A percentile compares a stretch with the other conserved stretches of the same genome.
phyloP scores from a whole-genome alignment of 2,888 invertebrate genomes.

The Scaptodrosophila latifasciaeformis region DNA sequence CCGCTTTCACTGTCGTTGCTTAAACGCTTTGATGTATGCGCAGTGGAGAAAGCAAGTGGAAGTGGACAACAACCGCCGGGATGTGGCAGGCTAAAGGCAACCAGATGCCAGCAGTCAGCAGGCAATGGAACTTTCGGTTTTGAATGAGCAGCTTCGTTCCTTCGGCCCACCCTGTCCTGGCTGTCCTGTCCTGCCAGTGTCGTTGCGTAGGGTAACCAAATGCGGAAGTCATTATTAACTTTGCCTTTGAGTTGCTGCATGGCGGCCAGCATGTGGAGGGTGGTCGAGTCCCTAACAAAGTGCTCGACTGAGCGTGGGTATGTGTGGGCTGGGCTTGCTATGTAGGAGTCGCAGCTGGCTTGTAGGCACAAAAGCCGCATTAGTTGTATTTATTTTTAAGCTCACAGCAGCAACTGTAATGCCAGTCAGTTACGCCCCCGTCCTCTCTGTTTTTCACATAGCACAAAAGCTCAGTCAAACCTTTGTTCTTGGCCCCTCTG shows the following conservation, averaged over 20 bases:
- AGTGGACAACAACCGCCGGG: slow-evolving; percentile 28
- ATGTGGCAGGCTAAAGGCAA: not conserved
- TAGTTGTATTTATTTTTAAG: slow-evolving; percentile 69
- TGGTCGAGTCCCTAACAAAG: too few species aligned
- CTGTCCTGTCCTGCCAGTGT: slow-evolving; percentile 10
- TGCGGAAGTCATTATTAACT: slow-evolving; percentile 67
- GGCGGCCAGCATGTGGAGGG: not conserved
- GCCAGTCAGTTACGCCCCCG: slow-evolving; percentile 21
- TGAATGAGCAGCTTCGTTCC: slow-evolving; percentile 23
- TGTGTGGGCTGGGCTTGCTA: too few species aligned
- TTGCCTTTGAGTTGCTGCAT: slow-evolving; percentile 46
- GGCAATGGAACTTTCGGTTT: slow-evolving; percentile 23
- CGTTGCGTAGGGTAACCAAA: slow-evolving; percentile 63
- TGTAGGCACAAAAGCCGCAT: slow-evolving; percentile 68
- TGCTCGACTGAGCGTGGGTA: slow-evolving; percentile 1
- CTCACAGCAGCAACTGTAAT: slow-evolving; percentile 53
- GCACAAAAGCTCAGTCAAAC: too few species aligned
- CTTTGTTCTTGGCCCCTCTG: not conserved
- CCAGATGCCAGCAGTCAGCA: not conserved
- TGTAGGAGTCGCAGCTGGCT: slow-evolving; percentile 55
- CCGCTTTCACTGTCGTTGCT: slow-evolving; percentile 25
- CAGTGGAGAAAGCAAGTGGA: slow-evolving; percentile 51
- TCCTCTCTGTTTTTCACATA: not conserved
- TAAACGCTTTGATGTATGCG: slow-evolving; percentile 64
- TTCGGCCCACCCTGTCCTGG: slow-evolving; percentile 11